Conservation (phyloP, 2,888 invertebrate species). For the Asteroscopus sphinx region DNA sequence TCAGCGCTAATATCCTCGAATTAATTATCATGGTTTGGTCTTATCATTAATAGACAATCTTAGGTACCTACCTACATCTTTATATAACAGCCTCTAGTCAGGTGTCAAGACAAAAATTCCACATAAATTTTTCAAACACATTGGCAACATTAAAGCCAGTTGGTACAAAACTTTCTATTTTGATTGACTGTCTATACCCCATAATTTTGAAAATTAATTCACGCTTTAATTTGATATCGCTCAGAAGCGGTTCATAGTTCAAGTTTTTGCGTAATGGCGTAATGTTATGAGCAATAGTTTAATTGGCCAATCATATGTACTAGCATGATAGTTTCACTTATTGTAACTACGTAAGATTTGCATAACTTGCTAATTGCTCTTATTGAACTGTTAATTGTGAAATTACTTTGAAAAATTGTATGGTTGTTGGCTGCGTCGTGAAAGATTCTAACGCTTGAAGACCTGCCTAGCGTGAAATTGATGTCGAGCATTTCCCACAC, state of each 20-base stretch:
- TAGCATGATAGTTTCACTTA: slow-evolving; percentile 59
- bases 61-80: no score
- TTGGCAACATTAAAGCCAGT: slow-evolving; percentile 42
- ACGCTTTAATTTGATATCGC: slow-evolving; percentile 66
- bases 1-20: no score
- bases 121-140: slow-evolving; percentile 6
- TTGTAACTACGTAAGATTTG: slow-evolving; percentile 52
- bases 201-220: slow-evolving; percentile 74
- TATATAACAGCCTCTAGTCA: no score
- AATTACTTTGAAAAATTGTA: slow-evolving; percentile 28
- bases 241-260: slow-evolving; percentile 76
- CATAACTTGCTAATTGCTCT: slow-evolving; percentile 55
- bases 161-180: slow-evolving; percentile 68
- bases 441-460: no score
- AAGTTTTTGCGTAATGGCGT: slow-evolving; percentile 67
- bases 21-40: no score
- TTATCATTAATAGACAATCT: no score
- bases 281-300: slow-evolving; percentile 68
- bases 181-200: slow-evolving; percentile 68
- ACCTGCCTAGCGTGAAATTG: no score
- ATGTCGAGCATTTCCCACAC: no score
- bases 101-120: no score
- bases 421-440: not conserved
- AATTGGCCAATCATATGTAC: slow-evolving; percentile 66
- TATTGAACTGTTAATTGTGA: slow-evolving; percentile 39